Base-by-base conservation (phyloP, 2,797 vertebrate genomes). In the Odontamblyopus lacepedii region DNA sequence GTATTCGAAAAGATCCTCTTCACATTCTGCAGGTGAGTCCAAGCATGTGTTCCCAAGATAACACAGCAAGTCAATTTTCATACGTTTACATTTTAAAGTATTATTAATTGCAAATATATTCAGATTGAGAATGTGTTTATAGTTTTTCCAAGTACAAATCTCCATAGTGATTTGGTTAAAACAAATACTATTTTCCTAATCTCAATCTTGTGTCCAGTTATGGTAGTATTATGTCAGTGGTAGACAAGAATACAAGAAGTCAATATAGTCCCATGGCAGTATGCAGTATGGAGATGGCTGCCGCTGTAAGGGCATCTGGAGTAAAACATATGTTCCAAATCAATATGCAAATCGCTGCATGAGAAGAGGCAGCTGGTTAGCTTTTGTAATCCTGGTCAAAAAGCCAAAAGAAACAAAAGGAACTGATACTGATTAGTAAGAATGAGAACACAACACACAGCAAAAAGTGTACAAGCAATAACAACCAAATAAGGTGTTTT, bases 1-100 rank as follows among this genome's bases (percentile, higher is more conserved):
- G 96, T 99, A 74, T 99, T 99, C 89, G 97, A 99, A 91, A 99
- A 98, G 92, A 98, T 99, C 92, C 94, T 99, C 88, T 98, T 96
- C 93, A 98, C 97, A 85, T 99, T 99, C 79, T 94, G 93, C 92
- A 81, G 0, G 93, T 93, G 78, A 77, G 93, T 85, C 48, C 13
- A 15, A 50, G 23, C 35, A 75, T 29, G 26, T 69, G 51, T 27
- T 19, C 44, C 53, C 3, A 63, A 50, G 27, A 57, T 35, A 0
- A 35, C 13, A 63, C 12, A 62, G 1, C 35, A 65, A 65, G 3
- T 15, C 1, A 53, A 3, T 35, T 55, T 35, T 19, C 9, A 4
- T 48, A 48, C 13, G 15, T 15, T 48, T 19, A 35, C 16, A 63
- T 32, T 35, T 35, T 11, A 62, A 32, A 61, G 16, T 32, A 53